A percentile compares a stretch with the other conserved stretches of the same genome.
phyloP scores from a whole-genome alignment of 2,888 invertebrate species.

The Pelosia muscerda region DNA sequence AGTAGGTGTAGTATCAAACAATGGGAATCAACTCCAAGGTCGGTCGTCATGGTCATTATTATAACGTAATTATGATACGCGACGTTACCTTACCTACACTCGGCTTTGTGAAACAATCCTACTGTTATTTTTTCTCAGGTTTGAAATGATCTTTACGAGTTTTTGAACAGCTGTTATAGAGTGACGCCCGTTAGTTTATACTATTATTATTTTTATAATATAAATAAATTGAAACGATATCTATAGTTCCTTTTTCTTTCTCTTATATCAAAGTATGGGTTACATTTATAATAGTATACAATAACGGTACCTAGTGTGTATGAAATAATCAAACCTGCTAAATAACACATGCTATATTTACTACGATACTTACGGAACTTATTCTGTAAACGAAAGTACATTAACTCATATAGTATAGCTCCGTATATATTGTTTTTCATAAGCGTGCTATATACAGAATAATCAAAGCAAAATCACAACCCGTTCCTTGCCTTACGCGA shows the following conservation, averaged over 20 bases:
- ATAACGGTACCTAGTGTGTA: too few species aligned
- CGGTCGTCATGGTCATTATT: constrained; percentile 78
- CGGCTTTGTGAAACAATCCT: constrained; percentile 54
- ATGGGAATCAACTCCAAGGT: constrained; percentile 81
- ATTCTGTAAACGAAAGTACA: too few species aligned
- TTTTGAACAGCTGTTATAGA: constrained; percentile 20
- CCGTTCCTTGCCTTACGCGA: too few species aligned
- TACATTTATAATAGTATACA: too few species aligned
- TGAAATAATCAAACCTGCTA: too few species aligned
- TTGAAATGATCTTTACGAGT: constrained; percentile 36
- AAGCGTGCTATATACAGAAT: too few species aligned
- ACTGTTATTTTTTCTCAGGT: constrained; percentile 39
- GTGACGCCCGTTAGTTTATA: constrained; percentile 10
- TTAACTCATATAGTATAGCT: too few species aligned
- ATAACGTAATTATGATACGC: constrained; percentile 76
- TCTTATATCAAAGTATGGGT: neutral
- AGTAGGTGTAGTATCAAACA: constrained; percentile 69
- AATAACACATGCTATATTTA: too few species aligned
- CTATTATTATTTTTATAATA: too few species aligned
- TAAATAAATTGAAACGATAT: neutral
- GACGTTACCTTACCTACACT: constrained; percentile 46
- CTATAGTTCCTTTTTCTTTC: neutral
- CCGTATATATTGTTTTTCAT: too few species aligned
- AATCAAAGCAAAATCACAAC: too few species aligned
- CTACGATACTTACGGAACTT: too few species aligned